Base-by-base conservation (phyloP, 1,140 invertebrate genomes). In the Acromyrmex charruanus region DNA sequence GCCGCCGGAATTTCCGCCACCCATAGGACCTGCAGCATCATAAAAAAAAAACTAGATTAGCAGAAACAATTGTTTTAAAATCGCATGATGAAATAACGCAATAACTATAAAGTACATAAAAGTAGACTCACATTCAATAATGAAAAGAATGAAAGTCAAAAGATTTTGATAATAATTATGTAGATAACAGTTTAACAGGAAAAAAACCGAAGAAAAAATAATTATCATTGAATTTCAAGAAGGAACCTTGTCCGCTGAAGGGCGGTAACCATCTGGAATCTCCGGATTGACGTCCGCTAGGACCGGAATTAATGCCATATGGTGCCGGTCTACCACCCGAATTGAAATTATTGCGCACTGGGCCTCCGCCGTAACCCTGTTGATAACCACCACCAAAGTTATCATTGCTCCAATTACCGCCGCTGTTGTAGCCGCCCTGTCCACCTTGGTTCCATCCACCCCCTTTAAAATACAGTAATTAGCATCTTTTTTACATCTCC, bases 331-430 rank as follows among this genome's bases (percentile, higher is more conserved):
- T 94, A 75, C 96, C 96, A 61, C 96, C 96, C 87, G 96, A 96
- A 87, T 97, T 97, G 91, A 97, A 97, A 82, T 96, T 96, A 87
- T 95, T 96, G 87, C 96, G 95, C 75, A 97, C 96, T 0, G 97
- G 97, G 0, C 97, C 97, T 49, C 97, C 97, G 12, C 97, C 96
- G 88, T 97, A 98, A 53, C 96, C 96, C 92, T 98, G 97, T 88
- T 98, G 97, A 90, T 98, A 98, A 44, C 97, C 96, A 85, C 96
- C 96, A 3, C 97, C 97, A 89, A 97, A 98, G 90, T 96, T 97
- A 82, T 97, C 96, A 86, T 96, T 96, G 72, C 93, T 94, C 92
- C 96, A 96, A 88, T 96, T 96, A 14, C 96, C 95, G n/a, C 95
- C 95, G 87, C 95, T 96, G 51, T 96, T 96, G 80, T 96, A 95